These are phyloP conservation scores for Musca domestica DNA, from an alignment of 1,140 invertebrate species.

Conservation along the genomic window DNA sequence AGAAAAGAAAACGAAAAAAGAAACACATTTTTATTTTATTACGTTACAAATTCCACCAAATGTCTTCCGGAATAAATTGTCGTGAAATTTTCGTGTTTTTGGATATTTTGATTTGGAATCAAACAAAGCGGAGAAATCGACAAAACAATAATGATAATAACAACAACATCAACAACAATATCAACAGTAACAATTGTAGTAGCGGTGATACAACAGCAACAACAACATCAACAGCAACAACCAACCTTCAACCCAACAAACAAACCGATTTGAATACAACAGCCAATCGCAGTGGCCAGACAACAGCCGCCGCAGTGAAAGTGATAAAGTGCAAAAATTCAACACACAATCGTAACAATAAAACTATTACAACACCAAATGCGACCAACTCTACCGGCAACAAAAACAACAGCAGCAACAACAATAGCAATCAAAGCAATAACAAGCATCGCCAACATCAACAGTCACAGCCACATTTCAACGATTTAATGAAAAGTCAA, in stretches of 20 bases:
- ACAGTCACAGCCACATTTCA: conserved; percentile 14
- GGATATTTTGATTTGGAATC: conserved; percentile 55
- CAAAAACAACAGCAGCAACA: conserved; percentile 30
- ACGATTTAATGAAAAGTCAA: conserved; percentile 1
- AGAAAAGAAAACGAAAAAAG: conserved; percentile 14
- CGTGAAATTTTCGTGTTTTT: conserved; percentile 55
- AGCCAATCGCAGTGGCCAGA: conserved; percentile 28
- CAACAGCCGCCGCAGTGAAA: conserved; percentile 30
- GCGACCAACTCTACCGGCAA: conserved; percentile 24
- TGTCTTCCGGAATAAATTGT: conserved; percentile 54
- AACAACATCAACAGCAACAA: background rate
- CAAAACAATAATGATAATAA: conserved; percentile 32
- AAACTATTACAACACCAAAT: conserved; percentile 25
- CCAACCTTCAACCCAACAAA: background rate
- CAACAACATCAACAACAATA: conserved; percentile 36
- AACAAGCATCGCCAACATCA: conserved; percentile 16
- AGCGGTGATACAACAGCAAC: conserved; percentile 16
- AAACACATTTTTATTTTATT: conserved; percentile 29
- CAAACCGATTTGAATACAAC: conserved; percentile 26
- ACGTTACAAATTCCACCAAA: conserved; percentile 33
- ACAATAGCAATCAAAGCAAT: conserved; percentile 29
- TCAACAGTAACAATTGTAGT: conserved; percentile 31
- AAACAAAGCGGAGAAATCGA: conserved; percentile 54
- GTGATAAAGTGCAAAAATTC: conserved; percentile 27
- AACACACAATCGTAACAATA: conserved; percentile 22